Conservation (phyloP, 92 coral and sea anemone genomes). For the Parazoanthus swiftii region DNA sequence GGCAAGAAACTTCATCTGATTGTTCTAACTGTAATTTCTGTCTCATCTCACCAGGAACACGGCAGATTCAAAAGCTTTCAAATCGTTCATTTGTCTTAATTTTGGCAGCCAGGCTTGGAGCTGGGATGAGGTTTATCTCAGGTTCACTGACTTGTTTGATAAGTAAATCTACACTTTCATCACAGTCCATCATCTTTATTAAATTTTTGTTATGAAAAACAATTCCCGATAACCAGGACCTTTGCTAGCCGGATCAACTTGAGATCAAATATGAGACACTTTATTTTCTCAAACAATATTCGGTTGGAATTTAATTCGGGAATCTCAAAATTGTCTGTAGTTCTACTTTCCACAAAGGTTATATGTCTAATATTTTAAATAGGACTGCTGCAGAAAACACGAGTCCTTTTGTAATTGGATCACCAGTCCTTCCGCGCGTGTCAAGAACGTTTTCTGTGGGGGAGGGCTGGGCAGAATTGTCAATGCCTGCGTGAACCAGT, state of each 20-base stretch:
- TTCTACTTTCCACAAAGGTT: background rate
- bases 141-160: slow-evolving; percentile 19
- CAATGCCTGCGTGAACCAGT: background rate
- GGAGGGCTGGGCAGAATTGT: background rate
- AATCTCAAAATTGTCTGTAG: background rate
- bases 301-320: background rate
- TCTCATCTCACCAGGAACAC: background rate
- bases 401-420: too few species aligned
- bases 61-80: background rate
- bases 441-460: background rate
- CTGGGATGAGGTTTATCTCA: background rate
- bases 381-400: background rate
- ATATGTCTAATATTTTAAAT: background rate
- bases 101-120: background rate
- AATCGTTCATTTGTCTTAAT: background rate
- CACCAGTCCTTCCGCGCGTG: background rate
- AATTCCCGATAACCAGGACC: slow-evolving; percentile 25
- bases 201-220: slow-evolving; percentile 25
- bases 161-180: slow-evolving; percentile 31
- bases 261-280: background rate
- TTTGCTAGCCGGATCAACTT: background rate
- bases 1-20: background rate
- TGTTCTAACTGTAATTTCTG: background rate
- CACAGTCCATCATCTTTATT: slow-evolving; percentile 13
- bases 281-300: slow-evolving; percentile 9